These are phyloP conservation scores for Calameuta idolon DNA, from an alignment of 2,888 invertebrate genomes.

Conservation along the genomic window DNA sequence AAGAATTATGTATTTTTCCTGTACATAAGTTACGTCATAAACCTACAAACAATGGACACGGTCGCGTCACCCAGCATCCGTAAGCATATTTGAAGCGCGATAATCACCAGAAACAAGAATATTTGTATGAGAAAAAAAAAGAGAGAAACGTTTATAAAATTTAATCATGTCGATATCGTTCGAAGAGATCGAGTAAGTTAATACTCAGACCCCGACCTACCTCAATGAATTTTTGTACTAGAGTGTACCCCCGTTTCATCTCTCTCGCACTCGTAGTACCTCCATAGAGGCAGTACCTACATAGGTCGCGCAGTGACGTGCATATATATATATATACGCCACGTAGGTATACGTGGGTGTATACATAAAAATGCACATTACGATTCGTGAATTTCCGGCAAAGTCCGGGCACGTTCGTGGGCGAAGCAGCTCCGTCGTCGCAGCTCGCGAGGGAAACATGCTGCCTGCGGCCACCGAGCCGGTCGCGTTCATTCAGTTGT, in stretches of 20 bases:
- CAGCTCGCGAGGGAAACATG: slow-evolving; percentile 15
- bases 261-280: slow-evolving; percentile 4
- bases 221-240: not conserved
- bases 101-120: not conserved
- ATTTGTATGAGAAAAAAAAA: not conserved
- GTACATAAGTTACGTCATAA: not conserved
- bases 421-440: slow-evolving; percentile 22
- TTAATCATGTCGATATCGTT: not conserved
- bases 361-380: slow-evolving; percentile 17
- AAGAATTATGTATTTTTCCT: not conserved
- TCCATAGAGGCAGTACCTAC: not conserved
- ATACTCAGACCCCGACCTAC: not conserved
- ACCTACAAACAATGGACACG: not conserved
- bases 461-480: slow-evolving; percentile 26
- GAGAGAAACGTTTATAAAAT: not conserved
- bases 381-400: slow-evolving; percentile 26
- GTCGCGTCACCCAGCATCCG: not conserved
- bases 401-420: slow-evolving; percentile 23
- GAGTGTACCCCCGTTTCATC: not conserved
- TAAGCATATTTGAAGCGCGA: not conserved
- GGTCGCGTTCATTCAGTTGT: slow-evolving; percentile 35
- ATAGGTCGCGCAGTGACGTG: too few species aligned
- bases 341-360: not conserved
- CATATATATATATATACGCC: too few species aligned
- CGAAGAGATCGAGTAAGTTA: not conserved